These are phyloP conservation scores for Hypomecis punctinalis DNA, from an alignment of 2,888 invertebrate species.

Conservation along the genomic window DNA sequence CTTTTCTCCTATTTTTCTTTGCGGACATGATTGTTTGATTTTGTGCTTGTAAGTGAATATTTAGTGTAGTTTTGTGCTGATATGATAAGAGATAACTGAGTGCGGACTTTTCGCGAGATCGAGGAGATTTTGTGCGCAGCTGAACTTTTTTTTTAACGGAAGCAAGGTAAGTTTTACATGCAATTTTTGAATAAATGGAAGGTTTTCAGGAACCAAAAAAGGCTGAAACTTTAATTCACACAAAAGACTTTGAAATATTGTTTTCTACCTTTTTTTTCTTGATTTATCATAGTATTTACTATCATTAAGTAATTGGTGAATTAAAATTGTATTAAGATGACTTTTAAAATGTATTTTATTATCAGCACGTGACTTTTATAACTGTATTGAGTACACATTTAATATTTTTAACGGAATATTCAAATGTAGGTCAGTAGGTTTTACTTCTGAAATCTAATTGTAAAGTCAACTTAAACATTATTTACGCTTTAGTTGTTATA, in stretches of 20 bases:
- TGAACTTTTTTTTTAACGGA: conserved; percentile 51
- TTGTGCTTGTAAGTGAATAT: conserved; percentile 45
- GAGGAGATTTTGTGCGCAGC: conserved; percentile 50
- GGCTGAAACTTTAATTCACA: too few species aligned
- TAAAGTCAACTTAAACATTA: background rate
- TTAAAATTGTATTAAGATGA: too few species aligned
- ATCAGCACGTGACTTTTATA: too few species aligned
- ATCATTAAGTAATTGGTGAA: too few species aligned
- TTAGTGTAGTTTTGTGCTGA: conserved; percentile 57
- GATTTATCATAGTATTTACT: too few species aligned
- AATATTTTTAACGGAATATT: background rate
- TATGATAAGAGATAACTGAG: conserved; percentile 56
- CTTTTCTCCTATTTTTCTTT: conserved; percentile 47
- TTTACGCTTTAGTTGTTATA: too few species aligned
- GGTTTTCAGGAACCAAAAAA: background rate
- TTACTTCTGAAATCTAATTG: background rate
- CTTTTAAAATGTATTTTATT: too few species aligned
- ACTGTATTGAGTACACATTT: too few species aligned
- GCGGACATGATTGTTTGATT: conserved; percentile 45
- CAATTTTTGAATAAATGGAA: background rate
- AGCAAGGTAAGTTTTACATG: conserved; percentile 31
- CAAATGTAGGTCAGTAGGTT: conserved; percentile 40
- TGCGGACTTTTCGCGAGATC: conserved; percentile 57
- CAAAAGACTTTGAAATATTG: too few species aligned
- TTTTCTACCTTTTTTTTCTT: too few species aligned